Evolutionary conservation across 2,797 vertebrate genomes (phyloP), one percentile per base, ranked within the genome.

Genomic region (Notoglanidium macrostoma): DNA sequence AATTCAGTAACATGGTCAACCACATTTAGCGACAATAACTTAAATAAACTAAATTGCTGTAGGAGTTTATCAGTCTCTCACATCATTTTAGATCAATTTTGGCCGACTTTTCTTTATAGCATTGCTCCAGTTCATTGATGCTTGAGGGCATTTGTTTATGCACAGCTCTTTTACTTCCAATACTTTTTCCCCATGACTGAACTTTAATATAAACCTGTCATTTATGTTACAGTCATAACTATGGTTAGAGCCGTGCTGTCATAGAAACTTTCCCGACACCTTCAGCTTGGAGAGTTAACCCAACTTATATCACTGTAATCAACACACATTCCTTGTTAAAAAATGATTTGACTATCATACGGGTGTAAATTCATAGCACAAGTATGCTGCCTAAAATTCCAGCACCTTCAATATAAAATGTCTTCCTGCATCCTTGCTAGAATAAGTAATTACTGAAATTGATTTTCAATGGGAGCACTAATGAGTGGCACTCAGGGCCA

Each of bases 361-460:
- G 0, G 3, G 12, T 23, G 44, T 74, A 0, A n/a, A 44, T 14
- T 76, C 73, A 29, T n/a, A 12, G 23, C 15, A 77, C 51, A 32
- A 54, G 49, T 17, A 17, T 51, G 5, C 73, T 29, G 46, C 46
- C 32, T 35, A 55, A 35, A 78, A 76, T 35, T 29, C 40, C n/a
- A 77, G 49, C 32, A 32, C 51, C 74, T 77, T 15, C 49, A 29
- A 10, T 77, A 49, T 54, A 77, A 32, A 77, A 59, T 5, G 0
- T 15, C 32, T 26, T 59, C 77, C 77, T 40, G 54, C 17, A 79
- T 79, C 54, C 54, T 51, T 23, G 54, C 14, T 21, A 19, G 70
- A 85, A 46, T 74, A 44, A 61, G 83, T 49, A 29, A 73, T 85
- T 44, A 85, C 54, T 61, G 6, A 46, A 59, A 54, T 35, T 46